A percentile compares a stretch with the other conserved stretches of the same genome.
These are phyloP conservation scores for Nephrocerus scutellatus DNA, from an alignment of 2,888 invertebrate species.

Conservation along the genomic window DNA sequence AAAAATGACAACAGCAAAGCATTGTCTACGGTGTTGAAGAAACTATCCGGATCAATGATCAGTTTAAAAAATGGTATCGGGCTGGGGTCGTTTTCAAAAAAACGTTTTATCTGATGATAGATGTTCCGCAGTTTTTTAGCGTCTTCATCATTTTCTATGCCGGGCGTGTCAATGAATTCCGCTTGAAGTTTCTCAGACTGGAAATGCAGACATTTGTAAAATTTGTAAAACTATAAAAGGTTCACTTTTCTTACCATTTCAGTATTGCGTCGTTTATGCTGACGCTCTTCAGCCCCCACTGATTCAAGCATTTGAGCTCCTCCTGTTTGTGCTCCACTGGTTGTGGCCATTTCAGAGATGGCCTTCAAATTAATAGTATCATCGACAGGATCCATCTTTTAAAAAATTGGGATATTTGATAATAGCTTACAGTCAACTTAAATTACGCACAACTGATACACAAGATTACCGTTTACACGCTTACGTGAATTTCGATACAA, in stretches of 20 bases:
- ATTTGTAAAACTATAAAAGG: no score
- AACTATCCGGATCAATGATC: conserved; percentile 52
- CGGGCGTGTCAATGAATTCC: no score
- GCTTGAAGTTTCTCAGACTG: conserved; percentile 46
- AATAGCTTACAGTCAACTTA: no score
- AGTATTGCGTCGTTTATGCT: conserved; percentile 38
- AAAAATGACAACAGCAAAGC: conserved; percentile 56
- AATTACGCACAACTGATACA: no score
- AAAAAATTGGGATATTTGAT: no score
- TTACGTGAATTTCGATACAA: no score
- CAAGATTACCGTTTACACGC: no score
- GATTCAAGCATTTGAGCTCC: conserved; percentile 33
- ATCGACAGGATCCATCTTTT: no score
- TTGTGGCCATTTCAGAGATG: conserved; percentile 26
- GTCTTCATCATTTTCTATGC: no score
- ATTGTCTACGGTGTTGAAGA: conserved; percentile 55
- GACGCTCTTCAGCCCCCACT: conserved; percentile 36
- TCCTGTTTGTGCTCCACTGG: conserved; percentile 26
- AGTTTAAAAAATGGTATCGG: conserved; percentile 54
- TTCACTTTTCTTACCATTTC: conserved; percentile 28
- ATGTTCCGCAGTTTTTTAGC: conserved; percentile 52
- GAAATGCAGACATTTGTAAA: no score
- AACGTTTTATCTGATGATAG: conserved; percentile 45
- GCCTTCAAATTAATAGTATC: conserved; percentile 34
- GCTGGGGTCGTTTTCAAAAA: conserved; percentile 42